Evolutionary conservation across 2,113 vertebrate species (phyloP).

Genomic region (Laterallus jamaicensis): DNA sequence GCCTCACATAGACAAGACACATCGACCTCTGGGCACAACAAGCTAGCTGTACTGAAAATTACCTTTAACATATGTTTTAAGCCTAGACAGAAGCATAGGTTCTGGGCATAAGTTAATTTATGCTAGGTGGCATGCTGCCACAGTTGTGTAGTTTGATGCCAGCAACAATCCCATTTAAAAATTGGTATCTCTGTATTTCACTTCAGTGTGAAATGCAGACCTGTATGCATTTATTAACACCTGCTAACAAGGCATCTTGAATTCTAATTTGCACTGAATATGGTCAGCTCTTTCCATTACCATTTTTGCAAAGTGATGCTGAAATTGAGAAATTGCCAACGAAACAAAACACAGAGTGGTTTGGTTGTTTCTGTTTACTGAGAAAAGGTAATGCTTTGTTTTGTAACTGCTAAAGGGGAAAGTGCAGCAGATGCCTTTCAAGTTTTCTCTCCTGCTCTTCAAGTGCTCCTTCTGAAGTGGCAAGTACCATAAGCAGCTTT

Average conservation of each 20-base stretch:
- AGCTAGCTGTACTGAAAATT: not conserved
- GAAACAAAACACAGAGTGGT: not conserved
- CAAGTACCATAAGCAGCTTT: constrained; percentile 41
- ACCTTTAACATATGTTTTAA: not conserved
- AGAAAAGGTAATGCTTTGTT: not conserved
- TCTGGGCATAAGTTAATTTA: not conserved
- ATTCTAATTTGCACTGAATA: not conserved
- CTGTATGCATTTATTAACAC: not conserved
- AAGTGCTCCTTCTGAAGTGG: not conserved
- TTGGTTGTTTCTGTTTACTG: not conserved
- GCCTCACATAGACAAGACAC: not conserved
- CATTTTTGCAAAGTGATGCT: not conserved
- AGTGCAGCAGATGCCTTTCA: not conserved
- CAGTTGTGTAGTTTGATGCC: not conserved
- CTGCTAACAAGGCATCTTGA: not conserved
- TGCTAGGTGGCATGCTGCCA: not conserved
- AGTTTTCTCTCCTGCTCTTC: constrained; percentile 12
- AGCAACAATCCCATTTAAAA: not conserved
- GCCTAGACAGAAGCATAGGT: not conserved
- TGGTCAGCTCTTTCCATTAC: not conserved
- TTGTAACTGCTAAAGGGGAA: not conserved
- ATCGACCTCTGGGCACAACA: not conserved
- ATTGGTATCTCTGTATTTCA: not conserved
- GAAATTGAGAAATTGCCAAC: not conserved
- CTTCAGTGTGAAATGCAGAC: not conserved